These are phyloP conservation scores for Trogon melanurus DNA, from an alignment of 2,113 vertebrate genomes.

Conservation along the genomic window DNA sequence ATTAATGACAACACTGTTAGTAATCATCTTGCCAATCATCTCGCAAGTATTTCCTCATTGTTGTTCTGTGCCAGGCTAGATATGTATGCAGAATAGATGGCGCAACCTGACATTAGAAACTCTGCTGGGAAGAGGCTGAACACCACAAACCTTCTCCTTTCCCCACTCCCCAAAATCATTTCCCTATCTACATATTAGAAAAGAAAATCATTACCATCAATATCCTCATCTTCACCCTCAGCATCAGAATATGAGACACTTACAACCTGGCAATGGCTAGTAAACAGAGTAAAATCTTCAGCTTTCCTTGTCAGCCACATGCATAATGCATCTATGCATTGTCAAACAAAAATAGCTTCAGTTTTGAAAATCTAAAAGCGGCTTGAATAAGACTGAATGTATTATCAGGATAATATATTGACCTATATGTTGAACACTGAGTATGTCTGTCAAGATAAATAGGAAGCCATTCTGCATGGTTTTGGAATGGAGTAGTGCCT, in stretches of 20 bases:
- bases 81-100: neutral
- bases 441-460: neutral
- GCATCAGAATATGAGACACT: neutral
- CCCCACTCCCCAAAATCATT: neutral
- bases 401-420: neutral
- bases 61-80: neutral
- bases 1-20: neutral
- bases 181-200: neutral
- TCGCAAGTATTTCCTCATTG: slow-evolving; percentile 39
- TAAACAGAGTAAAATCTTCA: neutral
- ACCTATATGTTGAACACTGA: neutral
- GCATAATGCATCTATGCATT: neutral
- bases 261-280: neutral
- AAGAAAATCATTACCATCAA: neutral
- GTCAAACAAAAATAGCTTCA: neutral
- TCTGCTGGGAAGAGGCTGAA: neutral
- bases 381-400: neutral
- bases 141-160: neutral
- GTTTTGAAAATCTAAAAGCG: neutral
- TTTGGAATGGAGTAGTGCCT: neutral
- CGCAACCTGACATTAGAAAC: neutral
- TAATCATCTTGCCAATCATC: neutral
- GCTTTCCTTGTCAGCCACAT: neutral
- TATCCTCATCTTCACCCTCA: neutral
- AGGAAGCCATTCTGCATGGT: neutral